A percentile compares a stretch with the other conserved stretches of the same genome.
Conservation (phyloP, 1,140 invertebrate genomes). For the Dufourea novaeangliae region DNA sequence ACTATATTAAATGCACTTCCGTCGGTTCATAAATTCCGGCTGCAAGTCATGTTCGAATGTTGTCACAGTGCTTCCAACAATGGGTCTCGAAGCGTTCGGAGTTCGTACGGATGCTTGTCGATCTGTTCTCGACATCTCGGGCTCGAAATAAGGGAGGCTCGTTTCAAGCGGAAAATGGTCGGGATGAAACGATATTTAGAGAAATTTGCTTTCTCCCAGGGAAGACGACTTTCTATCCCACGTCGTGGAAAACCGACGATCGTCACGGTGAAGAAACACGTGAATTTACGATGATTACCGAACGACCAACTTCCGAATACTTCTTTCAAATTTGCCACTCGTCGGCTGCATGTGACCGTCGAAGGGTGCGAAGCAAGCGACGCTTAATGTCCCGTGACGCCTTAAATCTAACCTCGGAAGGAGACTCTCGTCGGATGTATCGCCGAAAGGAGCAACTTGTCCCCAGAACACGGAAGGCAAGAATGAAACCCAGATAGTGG, state of each 20-base stretch:
- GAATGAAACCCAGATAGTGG: slow-evolving; percentile 1
- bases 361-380: slow-evolving; percentile 28
- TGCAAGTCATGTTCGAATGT: too few species aligned
- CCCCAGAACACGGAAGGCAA: not conserved
- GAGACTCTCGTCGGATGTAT: slow-evolving; percentile 25
- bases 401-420: slow-evolving; percentile 62
- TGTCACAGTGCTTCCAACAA: too few species aligned
- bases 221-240: not conserved
- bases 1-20: slow-evolving; percentile 10
- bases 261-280: not conserved
- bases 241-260: not conserved
- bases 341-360: not conserved
- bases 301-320: slow-evolving; percentile 32
- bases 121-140: too few species aligned
- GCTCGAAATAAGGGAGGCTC: not conserved
- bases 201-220: not conserved
- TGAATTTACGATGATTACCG: slow-evolving; percentile 39
- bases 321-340: slow-evolving; percentile 38
- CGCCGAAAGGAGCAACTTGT: slow-evolving; percentile 29
- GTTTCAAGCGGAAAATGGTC: not conserved
- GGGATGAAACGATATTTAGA: not conserved
- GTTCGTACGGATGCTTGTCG: not conserved
- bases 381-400: slow-evolving; percentile 64
- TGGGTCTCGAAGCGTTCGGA: too few species aligned
- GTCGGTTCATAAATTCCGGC: too few species aligned